Evolutionary conservation across 2,888 invertebrate genomes (phyloP).

Genomic region (Yponomeuta plumbellus): DNA sequence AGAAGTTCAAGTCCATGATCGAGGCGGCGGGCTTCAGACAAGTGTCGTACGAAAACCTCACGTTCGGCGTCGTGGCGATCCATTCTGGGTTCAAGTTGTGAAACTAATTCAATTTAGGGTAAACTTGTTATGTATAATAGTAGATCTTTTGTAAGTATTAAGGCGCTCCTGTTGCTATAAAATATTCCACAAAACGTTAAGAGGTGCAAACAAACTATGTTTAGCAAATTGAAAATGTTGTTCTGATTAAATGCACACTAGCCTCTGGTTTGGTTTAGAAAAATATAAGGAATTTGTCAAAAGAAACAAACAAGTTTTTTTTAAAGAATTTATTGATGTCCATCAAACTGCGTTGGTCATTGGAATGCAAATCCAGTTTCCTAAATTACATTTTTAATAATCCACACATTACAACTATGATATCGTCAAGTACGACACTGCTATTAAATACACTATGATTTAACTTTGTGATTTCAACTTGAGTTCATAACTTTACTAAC

Average conservation of each 20-base stretch:
- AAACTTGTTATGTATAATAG: neutral
- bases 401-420: constrained; percentile 16
- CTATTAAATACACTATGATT: constrained; percentile 5
- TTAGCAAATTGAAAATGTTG: too few relatives aligned
- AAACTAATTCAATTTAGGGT: constrained; percentile 23
- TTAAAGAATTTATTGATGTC: constrained; percentile 44
- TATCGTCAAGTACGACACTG: constrained; percentile 11
- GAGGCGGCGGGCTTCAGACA: constrained; percentile 90
- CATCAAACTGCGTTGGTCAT: constrained; percentile 70
- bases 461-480: constrained; percentile 12
- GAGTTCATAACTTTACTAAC: neutral
- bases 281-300: neutral
- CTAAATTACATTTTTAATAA: constrained; percentile 45
- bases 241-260: too few relatives aligned
- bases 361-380: constrained; percentile 70
- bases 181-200: too few relatives aligned
- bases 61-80: constrained; percentile 94
- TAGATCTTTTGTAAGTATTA: neutral
- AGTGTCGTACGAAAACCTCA: constrained; percentile 93
- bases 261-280: neutral
- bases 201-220: too few relatives aligned
- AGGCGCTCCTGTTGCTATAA: too few relatives aligned
- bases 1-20: constrained; percentile 92
- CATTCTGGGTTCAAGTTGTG: constrained; percentile 96
- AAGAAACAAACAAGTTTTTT: neutral